phyloP scores from a whole-genome alignment of 2,113 vertebrate species.

The Lonchura striata region DNA sequence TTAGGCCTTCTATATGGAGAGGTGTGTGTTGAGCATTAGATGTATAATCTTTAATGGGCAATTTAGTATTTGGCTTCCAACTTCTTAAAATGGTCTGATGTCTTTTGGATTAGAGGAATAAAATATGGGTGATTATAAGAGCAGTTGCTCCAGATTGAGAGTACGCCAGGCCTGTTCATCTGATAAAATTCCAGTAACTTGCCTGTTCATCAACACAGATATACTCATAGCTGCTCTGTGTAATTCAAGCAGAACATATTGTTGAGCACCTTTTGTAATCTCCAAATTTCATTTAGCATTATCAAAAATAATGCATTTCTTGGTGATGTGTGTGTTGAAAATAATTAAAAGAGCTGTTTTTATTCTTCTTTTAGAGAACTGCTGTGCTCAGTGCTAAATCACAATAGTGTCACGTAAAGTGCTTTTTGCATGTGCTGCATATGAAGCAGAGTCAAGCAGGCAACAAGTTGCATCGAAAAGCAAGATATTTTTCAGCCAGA shows the following conservation, averaged over 20 bases:
- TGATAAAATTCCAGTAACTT: background rate
- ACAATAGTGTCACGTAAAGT: background rate
- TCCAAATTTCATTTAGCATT: background rate
- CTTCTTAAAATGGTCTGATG: background rate
- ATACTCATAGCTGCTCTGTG: background rate
- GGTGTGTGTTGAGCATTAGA: background rate
- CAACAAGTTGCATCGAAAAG: background rate
- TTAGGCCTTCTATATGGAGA: background rate
- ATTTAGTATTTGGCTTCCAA: background rate
- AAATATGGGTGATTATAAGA: background rate
- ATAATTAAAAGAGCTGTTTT: background rate
- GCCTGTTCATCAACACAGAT: background rate
- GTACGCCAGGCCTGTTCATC: background rate
- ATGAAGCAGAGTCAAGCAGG: background rate
- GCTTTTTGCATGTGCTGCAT: background rate
- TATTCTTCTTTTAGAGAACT: background rate
- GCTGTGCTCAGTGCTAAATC: background rate
- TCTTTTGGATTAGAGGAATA: background rate
- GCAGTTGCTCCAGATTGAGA: background rate
- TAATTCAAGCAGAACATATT: background rate
- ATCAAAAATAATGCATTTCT: background rate
- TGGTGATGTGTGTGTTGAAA: background rate
- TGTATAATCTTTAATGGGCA: background rate
- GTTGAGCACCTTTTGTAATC: background rate
- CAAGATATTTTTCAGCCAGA: background rate